Conservation (phyloP, 2,113 vertebrate species). For the Rhynchomys soricoides region DNA sequence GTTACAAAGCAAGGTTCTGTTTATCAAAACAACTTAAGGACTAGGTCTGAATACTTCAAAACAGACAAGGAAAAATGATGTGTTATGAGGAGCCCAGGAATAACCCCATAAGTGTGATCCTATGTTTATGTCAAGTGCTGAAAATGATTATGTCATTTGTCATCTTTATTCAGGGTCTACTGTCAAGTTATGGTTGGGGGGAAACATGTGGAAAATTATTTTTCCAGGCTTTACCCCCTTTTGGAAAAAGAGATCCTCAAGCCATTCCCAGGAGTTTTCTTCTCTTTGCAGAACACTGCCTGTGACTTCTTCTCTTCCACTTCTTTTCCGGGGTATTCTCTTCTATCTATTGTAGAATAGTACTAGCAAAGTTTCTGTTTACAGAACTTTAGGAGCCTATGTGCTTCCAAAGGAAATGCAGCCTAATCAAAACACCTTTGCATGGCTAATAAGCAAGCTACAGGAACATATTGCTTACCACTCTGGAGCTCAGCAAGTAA, state of each 20-base stretch:
- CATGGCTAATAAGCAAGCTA: neutral
- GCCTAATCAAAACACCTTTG: neutral
- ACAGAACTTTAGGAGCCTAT: neutral
- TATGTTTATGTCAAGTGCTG: neutral
- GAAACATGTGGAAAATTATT: neutral
- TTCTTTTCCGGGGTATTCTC: too few species aligned
- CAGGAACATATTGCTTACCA: too few species aligned
- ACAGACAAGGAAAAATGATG: neutral
- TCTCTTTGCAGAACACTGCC: neutral
- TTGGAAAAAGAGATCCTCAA: neutral
- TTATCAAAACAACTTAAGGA: neutral
- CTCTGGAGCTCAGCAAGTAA: neutral
- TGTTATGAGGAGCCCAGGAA: neutral
- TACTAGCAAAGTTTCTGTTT: neutral
- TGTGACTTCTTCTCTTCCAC: neutral
- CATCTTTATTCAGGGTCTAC: neutral
- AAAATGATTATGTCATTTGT: neutral
- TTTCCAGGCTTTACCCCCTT: neutral
- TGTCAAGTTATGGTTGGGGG: neutral
- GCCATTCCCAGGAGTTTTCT: neutral
- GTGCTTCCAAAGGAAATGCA: neutral
- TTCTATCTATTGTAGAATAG: neutral
- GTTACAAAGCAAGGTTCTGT: neutral
- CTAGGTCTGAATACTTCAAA: neutral
- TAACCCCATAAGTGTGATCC: neutral